These are phyloP conservation scores for Drosophila antonietae DNA, from an alignment of 2,888 invertebrate genomes.

Conservation along the genomic window DNA sequence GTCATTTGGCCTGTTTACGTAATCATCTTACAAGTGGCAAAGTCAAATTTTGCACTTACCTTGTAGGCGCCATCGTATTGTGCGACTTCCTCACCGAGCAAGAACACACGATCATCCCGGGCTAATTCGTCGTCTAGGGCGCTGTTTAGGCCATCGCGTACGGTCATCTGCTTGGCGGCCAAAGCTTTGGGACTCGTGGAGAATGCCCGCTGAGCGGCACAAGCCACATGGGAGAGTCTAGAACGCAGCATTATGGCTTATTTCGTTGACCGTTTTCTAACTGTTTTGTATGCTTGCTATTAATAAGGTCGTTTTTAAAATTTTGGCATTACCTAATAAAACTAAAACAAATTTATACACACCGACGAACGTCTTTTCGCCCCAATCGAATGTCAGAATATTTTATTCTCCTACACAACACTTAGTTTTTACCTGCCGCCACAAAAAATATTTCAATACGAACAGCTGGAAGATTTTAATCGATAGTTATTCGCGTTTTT, in stretches of 20 bases:
- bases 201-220: slow-evolving; percentile 85
- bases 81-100: slow-evolving; percentile 99
- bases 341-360: slow-evolving; percentile 38
- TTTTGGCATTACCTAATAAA: slow-evolving; percentile 60
- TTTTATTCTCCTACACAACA: slow-evolving; percentile 30
- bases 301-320: slow-evolving; percentile 17
- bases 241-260: slow-evolving; percentile 64
- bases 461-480: slow-evolving; percentile 24
- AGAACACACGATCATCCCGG: slow-evolving; percentile 94
- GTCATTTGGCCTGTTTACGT: slow-evolving; percentile 76
- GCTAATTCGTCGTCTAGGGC: slow-evolving; percentile 99
- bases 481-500: background rate
- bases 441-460: slow-evolving; percentile 16
- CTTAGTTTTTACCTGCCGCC: slow-evolving; percentile 15
- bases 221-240: slow-evolving; percentile 62
- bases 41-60: slow-evolving; percentile 86
- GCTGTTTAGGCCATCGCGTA: slow-evolving; percentile 97
- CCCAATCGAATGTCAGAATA: slow-evolving; percentile 51
- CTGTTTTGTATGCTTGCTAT: slow-evolving; percentile 32
- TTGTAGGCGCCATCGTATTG: slow-evolving; percentile 99
- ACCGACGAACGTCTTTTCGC: slow-evolving; percentile 58
- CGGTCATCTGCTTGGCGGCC: slow-evolving; percentile 91
- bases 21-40: slow-evolving; percentile 58
- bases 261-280: slow-evolving; percentile 26
- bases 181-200: slow-evolving; percentile 85